Percentiles rank a stretch among this genome's conserved stretches.
Evolutionary conservation across 1,140 invertebrate genomes (phyloP).

Genomic region (Mamestra configurata): DNA sequence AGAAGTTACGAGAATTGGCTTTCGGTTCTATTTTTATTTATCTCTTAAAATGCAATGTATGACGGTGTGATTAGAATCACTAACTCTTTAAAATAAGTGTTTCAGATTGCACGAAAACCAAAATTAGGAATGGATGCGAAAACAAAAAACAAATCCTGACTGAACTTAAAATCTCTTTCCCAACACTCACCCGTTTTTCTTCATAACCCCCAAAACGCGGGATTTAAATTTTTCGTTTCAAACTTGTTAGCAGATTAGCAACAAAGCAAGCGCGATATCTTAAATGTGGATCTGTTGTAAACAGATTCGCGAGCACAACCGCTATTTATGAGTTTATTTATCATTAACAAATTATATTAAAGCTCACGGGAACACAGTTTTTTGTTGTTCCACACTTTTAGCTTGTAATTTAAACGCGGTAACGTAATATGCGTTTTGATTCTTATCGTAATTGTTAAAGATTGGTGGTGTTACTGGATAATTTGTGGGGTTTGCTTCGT

Average conservation of each 20-base stretch:
- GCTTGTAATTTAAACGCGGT: slow-evolving; percentile 60
- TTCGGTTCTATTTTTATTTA: too few relatives aligned
- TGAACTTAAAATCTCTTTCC: slow-evolving; percentile 51
- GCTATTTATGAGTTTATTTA: slow-evolving; percentile 89
- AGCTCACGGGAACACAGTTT: slow-evolving; percentile 74
- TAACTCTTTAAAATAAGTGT: too few relatives aligned
- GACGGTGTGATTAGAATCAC: too few relatives aligned
- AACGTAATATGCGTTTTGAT: slow-evolving; percentile 65
- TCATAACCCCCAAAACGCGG: slow-evolving; percentile 73
- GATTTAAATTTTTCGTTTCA: slow-evolving; percentile 85
- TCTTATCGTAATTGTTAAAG: slow-evolving; percentile 68
- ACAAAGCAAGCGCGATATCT: slow-evolving; percentile 84
- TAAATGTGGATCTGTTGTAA: slow-evolving; percentile 87
- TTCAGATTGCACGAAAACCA: too few relatives aligned
- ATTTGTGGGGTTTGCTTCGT: slow-evolving; percentile 9
- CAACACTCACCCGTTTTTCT: slow-evolving; percentile 70
- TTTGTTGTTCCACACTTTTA: slow-evolving; percentile 67
- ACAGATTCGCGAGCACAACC: slow-evolving; percentile 82
- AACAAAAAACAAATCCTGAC: slow-evolving; percentile 26
- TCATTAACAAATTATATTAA: slow-evolving; percentile 88
- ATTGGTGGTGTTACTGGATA: slow-evolving; percentile 36
- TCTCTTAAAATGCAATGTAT: too few relatives aligned
- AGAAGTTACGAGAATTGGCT: too few relatives aligned
- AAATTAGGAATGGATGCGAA: too few relatives aligned
- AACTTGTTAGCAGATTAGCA: slow-evolving; percentile 86